Base-by-base conservation (phyloP, 2,888 invertebrate genomes). In the Hololepta plana region DNA sequence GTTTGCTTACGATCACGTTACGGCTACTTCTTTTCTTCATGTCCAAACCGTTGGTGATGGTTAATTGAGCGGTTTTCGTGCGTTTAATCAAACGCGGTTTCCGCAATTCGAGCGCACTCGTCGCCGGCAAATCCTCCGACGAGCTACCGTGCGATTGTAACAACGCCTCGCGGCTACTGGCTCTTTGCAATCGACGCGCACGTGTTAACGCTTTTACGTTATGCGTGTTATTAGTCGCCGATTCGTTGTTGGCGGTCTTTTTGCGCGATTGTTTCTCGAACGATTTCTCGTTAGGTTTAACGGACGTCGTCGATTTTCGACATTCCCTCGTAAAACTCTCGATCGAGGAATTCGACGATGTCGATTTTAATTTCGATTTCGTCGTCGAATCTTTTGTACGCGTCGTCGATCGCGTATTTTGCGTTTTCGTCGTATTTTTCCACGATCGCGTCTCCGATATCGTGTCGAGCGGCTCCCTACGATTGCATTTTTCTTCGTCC, bases 111-210 rank as follows among this genome's bases (percentile, higher is more conserved):
- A 40, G 38, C 28, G 50, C 52, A 9, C 42, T 35, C 31, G 41
- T 46, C 4, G 44, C 40, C 2, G 53, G 45, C 12, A 60, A 38
- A 42, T 62, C 62, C 40, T 62, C 63, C 0, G 62, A 62, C 9
- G 61, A 61, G 36, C 60, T 61, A 9, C 57, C 59, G 34, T 57
- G 57, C 2, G 53, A 51, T 32, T 57, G 56, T 10, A 59, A 42
- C 16, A 57, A 39, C 22, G 55, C 56, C 37, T 63, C 62, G 32
- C 60, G 47, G 35, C 60, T 62, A 32, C 53, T 59, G 4, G 61
- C 60, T 27, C 61, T 44, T 35, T 61, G 60, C 17, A 62, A 36
- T 27, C 60, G 39, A 30, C 61, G 41, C 2, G 59, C 58, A 41
- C 51, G 53, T 2, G 51, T 52, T 2, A 44, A 46, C 4, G 48